Conservation (phyloP, 2,888 invertebrate species). For the Calameuta filiformis region DNA sequence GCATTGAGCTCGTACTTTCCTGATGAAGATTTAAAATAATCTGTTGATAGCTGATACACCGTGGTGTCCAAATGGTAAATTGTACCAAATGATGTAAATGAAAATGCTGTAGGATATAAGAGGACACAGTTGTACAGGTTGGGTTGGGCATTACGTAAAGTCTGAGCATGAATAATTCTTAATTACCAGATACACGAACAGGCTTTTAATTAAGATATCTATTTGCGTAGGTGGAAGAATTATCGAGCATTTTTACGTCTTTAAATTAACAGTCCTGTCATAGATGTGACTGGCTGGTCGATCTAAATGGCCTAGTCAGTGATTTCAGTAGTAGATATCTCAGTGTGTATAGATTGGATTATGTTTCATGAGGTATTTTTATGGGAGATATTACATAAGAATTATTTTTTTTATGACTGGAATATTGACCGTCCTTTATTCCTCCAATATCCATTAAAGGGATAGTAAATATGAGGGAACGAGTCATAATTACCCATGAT, state of each 20-base stretch:
- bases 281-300: neutral
- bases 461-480: neutral
- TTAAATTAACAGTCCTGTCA: neutral
- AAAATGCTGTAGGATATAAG: neutral
- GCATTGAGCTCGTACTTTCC: conserved; percentile 64
- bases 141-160: conserved; percentile 1
- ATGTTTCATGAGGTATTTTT: neutral
- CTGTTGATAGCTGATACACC: neutral
- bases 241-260: conserved; percentile 6
- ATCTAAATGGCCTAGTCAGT: neutral
- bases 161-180: conserved; percentile 13
- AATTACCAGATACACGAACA: neutral
- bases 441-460: neutral
- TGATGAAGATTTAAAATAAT: conserved; percentile 9
- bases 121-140: neutral
- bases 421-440: neutral
- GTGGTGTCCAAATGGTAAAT: neutral
- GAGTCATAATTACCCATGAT: neutral
- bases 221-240: neutral
- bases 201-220: conserved; percentile 16
- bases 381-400: neutral
- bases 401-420: neutral
- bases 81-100: neutral
- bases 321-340: neutral
- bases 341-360: neutral